A percentile compares a stretch with the other conserved stretches of the same genome.
These are phyloP conservation scores for Drosophila pullipes DNA, from an alignment of 2,888 invertebrate genomes.

Conservation along the genomic window DNA sequence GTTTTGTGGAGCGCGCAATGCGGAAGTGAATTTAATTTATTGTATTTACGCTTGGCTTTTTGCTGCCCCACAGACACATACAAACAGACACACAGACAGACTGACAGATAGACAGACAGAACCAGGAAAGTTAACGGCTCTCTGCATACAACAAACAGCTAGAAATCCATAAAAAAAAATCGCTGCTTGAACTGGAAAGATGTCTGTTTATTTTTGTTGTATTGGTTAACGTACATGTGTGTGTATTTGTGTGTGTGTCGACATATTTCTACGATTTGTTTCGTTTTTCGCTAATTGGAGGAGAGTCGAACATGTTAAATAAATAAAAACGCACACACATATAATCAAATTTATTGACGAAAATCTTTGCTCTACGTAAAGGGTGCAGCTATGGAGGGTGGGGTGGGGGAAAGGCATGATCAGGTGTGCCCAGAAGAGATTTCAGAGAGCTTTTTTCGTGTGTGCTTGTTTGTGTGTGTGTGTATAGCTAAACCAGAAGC, in stretches of 20 bases:
- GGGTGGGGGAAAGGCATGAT: constrained; percentile 44
- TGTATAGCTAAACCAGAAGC: constrained; percentile 72
- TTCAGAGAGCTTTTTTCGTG: constrained; percentile 12
- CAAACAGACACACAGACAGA: constrained; percentile 30
- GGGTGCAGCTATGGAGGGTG: constrained; percentile 17
- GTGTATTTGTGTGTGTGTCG: constrained; percentile 1
- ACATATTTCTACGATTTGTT: constrained; percentile 58
- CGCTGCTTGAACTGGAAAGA: constrained; percentile 43
- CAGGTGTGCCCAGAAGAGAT: constrained; percentile 60
- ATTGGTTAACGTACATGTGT: constrained; percentile 1
- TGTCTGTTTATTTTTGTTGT: constrained; percentile 16
- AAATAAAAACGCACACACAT: constrained; percentile 42
- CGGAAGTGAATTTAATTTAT: constrained; percentile 86
- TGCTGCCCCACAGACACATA: constrained; percentile 51
- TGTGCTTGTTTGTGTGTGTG: constrained; percentile 17
- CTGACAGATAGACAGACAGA: constrained; percentile 51
- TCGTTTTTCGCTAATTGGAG: constrained; percentile 75
- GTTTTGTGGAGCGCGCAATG: constrained; percentile 84
- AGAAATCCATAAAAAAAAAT: constrained; percentile 60
- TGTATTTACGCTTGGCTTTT: constrained; percentile 76
- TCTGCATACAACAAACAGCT: constrained; percentile 17
- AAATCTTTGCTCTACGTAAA: constrained; percentile 48
- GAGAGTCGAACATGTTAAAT: constrained; percentile 62
- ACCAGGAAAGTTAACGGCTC: constrained; percentile 74
- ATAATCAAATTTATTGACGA: constrained; percentile 53